Percentiles rank a stretch among this genome's conserved stretches.
phyloP scores from a whole-genome alignment of 2,888 invertebrate species.

The Scaptomyza cyrtandrae region DNA sequence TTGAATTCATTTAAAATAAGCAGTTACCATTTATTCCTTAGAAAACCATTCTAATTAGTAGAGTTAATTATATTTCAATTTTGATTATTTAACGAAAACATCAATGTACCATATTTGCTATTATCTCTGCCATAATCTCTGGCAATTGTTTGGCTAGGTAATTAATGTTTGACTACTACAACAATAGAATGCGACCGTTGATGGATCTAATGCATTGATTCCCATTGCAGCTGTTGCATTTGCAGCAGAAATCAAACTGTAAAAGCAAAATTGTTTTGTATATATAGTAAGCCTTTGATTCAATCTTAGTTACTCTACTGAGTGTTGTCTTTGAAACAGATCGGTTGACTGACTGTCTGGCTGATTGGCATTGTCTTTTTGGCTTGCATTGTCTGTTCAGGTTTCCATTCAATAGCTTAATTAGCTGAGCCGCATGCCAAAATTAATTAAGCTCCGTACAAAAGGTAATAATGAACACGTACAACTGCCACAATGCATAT shows the following conservation, averaged over 20 bases:
- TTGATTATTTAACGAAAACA: background rate
- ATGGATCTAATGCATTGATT: background rate
- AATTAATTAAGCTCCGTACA: constrained; percentile 36
- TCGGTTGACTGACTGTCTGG: background rate
- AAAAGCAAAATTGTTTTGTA: constrained; percentile 32
- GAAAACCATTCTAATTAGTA: no score
- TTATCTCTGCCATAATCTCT: background rate
- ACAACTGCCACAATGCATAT: constrained; percentile 34
- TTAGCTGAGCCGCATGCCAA: constrained; percentile 44
- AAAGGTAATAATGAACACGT: constrained; percentile 45
- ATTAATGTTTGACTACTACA: background rate
- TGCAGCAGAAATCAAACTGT: constrained; percentile 1
- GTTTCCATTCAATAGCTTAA: constrained; percentile 46
- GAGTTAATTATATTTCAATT: background rate
- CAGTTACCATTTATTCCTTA: no score
- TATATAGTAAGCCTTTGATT: constrained; percentile 11
- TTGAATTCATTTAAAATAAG: no score
- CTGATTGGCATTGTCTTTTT: constrained; percentile 22
- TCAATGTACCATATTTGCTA: background rate
- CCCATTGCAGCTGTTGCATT: background rate
- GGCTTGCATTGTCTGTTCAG: constrained; percentile 29
- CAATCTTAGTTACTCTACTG: background rate
- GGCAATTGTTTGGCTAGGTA: background rate
- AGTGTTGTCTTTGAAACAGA: background rate
- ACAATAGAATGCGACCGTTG: background rate